phyloP scores from a whole-genome alignment of 2,888 invertebrate genomes.

The Hydroisotoma schaefferi region DNA sequence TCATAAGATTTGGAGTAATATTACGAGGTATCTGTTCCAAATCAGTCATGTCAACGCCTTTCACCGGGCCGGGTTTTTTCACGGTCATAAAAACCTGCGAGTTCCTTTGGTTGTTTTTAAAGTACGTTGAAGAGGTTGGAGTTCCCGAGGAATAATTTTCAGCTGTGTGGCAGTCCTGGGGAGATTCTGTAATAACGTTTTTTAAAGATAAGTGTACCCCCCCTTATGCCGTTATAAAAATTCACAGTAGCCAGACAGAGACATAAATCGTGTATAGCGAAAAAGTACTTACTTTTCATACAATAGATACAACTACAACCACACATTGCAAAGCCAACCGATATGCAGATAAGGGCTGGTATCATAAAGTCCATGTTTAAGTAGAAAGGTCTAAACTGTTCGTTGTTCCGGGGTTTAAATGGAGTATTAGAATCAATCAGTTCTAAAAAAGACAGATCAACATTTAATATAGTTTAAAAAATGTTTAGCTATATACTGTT shows the following conservation, averaged over 20 bases:
- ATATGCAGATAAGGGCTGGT: slow-evolving; percentile 56
- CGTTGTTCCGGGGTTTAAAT: too few relatives aligned
- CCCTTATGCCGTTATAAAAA: background rate
- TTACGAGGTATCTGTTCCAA: slow-evolving; percentile 57
- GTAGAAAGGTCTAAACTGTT: slow-evolving; percentile 53
- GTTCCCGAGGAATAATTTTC: slow-evolving; percentile 42
- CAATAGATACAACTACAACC: slow-evolving; percentile 59
- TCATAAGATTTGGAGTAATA: background rate
- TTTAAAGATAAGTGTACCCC: slow-evolving; percentile 1
- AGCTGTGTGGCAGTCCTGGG: slow-evolving; percentile 43
- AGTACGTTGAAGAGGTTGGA: slow-evolving; percentile 45
- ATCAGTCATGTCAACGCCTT: slow-evolving; percentile 50
- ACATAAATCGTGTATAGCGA: background rate
- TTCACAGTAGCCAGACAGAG: background rate
- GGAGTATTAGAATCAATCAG: too few relatives aligned
- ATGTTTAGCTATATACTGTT: too few relatives aligned
- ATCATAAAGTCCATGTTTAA: slow-evolving; percentile 57
- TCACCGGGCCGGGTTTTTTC: slow-evolving; percentile 45
- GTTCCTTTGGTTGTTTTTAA: slow-evolving; percentile 42
- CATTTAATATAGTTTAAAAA: too few relatives aligned
- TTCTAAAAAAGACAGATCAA: too few relatives aligned
- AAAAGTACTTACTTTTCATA: slow-evolving; percentile 55
- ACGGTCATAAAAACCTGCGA: slow-evolving; percentile 47
- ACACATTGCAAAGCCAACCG: slow-evolving; percentile 59
- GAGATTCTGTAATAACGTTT: slow-evolving; percentile 45